Conservation (phyloP, 2,113 vertebrate species). For the Pica pica region DNA sequence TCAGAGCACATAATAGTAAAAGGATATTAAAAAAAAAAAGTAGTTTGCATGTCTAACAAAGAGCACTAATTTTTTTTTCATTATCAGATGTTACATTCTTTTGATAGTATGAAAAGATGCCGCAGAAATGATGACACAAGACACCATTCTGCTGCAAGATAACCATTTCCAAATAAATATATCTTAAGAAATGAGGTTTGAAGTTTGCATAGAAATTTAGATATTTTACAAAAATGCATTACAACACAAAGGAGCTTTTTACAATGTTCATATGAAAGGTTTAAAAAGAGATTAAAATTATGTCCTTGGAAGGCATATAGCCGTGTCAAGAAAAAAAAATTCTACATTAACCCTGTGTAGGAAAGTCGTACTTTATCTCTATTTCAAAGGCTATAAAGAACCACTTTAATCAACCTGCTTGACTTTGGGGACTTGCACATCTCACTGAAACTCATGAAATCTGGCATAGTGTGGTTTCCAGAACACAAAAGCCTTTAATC, state of each 20-base stretch:
- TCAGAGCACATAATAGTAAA: conserved; percentile 8
- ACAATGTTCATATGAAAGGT: conserved; percentile 16
- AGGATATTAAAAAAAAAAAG: conserved; percentile 16
- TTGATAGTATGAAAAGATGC: conserved; percentile 27
- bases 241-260: conserved; percentile 48
- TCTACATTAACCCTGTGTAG: conserved; percentile 16
- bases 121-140: conserved; percentile 18
- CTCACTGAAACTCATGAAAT: conserved; percentile 38
- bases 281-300: conserved; percentile 62
- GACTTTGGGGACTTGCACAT: conserved; percentile 55
- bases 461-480: conserved; percentile 26
- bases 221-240: conserved; percentile 47
- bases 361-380: conserved; percentile 43
- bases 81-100: conserved; percentile 36
- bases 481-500: conserved; percentile 63
- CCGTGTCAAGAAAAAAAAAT: conserved; percentile 9
- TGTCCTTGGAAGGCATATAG: conserved; percentile 44
- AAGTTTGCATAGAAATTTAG: conserved; percentile 47
- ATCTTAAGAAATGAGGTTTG: neutral
- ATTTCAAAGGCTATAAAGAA: conserved; percentile 53
- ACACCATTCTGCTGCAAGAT: conserved; percentile 17
- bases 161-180: conserved; percentile 50
- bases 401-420: conserved; percentile 62
- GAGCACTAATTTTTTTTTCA: conserved; percentile 22
- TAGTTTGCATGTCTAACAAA: conserved; percentile 10